These are phyloP conservation scores for Zelleria hepariella DNA, from an alignment of 2,888 invertebrate species.

Conservation along the genomic window DNA sequence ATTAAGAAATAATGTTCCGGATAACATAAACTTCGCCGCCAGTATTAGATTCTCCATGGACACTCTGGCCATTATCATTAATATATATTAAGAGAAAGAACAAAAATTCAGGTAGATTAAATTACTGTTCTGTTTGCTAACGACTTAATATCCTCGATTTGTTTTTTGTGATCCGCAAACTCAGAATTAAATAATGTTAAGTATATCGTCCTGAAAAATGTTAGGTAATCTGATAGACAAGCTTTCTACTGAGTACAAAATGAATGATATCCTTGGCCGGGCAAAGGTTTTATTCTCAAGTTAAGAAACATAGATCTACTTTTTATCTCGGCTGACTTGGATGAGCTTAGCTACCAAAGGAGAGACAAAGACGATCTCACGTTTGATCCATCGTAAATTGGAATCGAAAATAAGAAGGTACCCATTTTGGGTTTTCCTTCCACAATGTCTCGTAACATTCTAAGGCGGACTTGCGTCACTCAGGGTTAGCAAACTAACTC, in stretches of 20 bases:
- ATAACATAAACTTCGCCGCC: not conserved
- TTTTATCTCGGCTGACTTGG: constrained; percentile 14
- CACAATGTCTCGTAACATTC: not conserved
- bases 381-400: constrained; percentile 37
- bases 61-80: not conserved
- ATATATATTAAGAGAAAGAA: not conserved
- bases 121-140: not conserved
- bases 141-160: not conserved
- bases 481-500: no score
- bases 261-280: not conserved
- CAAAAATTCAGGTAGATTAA: not conserved
- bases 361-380: constrained; percentile 26
- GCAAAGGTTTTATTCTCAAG: not conserved
- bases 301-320: not conserved
- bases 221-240: not conserved
- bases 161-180: not conserved
- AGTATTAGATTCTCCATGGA: not conserved
- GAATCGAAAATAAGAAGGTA: constrained; percentile 14
- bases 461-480: not conserved
- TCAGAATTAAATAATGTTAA: not conserved
- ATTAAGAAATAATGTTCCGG: not conserved
- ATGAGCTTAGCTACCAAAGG: constrained; percentile 11
- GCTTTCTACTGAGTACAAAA: not conserved
- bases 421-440: not conserved
- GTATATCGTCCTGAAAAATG: not conserved